Base-by-base conservation (phyloP, 2,888 invertebrate species). In the Cristatella mucedo region DNA sequence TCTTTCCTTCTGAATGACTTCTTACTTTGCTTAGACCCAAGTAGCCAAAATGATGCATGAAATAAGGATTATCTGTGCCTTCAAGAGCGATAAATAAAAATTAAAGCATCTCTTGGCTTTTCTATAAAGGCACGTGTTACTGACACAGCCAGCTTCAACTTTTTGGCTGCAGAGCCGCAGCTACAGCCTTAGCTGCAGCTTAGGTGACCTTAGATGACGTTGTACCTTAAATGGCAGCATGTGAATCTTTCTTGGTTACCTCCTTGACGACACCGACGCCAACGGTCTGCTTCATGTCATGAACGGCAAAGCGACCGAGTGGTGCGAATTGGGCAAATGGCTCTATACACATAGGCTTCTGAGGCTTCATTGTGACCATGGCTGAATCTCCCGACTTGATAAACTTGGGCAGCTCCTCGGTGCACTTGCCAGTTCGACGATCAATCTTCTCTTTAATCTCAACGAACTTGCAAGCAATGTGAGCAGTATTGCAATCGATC, bases 181-280 rank as follows among this genome's bases (percentile, higher is more conserved):
- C n/a, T n/a, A n/a, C n/a, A 65, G 87, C 91, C 75, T 93, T 93
- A 75, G 87, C 86, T 56, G 93, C 95, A 67, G 95, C 87, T 76
- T 95, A 95, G 75, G 93, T 95, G 70, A 87, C 87, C 75, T 95
- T 95, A n/a, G n/a, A n/a, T n/a, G n/a, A n/a, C n/a, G n/a, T n/a
- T n/a, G n/a, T n/a, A n/a, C n/a, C n/a, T n/a, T n/a, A n/a, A n/a
- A n/a, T n/a, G 65, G 87, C 86, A 58, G 79, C 76, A 46, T 76
- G 67, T 48, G 75, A 74, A 57, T 91, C 93, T 73, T 86, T 84
- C 77, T 86, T 84, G 74, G 76, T 81, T 53, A 63, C 68, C 40
- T 59, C 54, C 60, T 73, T 73, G 68, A 93, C 91, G 60, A 93
- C 91, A 59, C 93, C 91, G 47, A 93, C 91, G 55, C 95, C 95